Percentiles rank a stretch among this genome's conserved stretches.
Conservation (phyloP, 2,113 vertebrate genomes). For the Nettapus auritus region DNA sequence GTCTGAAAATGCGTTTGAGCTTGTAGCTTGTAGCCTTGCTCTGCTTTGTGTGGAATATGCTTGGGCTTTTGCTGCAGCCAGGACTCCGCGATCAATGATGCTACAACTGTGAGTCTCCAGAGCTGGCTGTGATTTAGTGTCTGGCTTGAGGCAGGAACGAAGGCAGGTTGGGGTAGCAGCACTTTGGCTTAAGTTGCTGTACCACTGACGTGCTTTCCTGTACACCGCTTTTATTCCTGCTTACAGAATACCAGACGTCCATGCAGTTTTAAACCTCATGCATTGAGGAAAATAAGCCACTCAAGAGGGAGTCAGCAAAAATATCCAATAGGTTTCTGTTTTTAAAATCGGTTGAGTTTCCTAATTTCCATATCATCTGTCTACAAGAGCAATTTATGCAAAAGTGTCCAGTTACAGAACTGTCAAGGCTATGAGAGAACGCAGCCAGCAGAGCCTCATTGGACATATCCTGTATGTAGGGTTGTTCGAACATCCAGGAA, state of each 20-base stretch:
- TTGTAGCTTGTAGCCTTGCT: background rate
- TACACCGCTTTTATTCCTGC: background rate
- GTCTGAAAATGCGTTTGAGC: background rate
- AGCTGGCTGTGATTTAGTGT: background rate
- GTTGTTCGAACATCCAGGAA: conserved; percentile 81
- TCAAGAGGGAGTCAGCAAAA: background rate
- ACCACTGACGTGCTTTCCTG: background rate
- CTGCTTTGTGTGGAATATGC: conserved; percentile 5
- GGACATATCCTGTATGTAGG: conserved; percentile 79
- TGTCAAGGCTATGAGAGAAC: conserved; percentile 87
- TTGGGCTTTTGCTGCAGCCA: background rate
- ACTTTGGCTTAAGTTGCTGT: background rate
- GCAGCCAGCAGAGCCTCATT: conserved; percentile 71
- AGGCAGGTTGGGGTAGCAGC: background rate
- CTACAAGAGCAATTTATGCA: conserved; percentile 57
- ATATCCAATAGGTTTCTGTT: background rate
- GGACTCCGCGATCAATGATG: background rate
- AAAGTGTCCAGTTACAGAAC: conserved; percentile 31
- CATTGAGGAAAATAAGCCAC: conserved; percentile 16
- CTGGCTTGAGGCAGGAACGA: background rate
- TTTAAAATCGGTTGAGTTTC: conserved; percentile 23
- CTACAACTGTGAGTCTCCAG: background rate
- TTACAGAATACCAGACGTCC: conserved; percentile 14
- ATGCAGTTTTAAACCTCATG: background rate
- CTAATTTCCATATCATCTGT: conserved; percentile 26